Evolutionary conservation across 1,140 invertebrate genomes (phyloP).

Genomic region (Lordiphosa clarofinis): DNA sequence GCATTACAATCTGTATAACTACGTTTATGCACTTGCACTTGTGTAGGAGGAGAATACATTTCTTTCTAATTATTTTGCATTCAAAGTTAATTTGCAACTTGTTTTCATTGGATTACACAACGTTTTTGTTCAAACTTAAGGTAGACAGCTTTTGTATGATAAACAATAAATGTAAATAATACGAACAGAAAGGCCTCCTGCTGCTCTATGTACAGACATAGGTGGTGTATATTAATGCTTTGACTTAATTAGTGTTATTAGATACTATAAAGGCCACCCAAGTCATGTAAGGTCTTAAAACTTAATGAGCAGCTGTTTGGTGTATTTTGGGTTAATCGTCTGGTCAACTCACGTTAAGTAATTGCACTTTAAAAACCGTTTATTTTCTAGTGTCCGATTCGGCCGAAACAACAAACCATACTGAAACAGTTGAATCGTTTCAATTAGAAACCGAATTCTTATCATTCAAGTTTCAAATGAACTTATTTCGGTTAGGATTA

Average conservation of each 20-base stretch:
- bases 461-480: constrained; percentile 32
- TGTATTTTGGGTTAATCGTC: neutral
- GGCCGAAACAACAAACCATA: constrained; percentile 8
- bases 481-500: constrained; percentile 33
- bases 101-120: constrained; percentile 4
- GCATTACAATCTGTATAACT: too few species aligned
- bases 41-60: too few species aligned
- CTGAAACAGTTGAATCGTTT: constrained; percentile 18
- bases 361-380: neutral
- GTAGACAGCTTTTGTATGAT: neutral
- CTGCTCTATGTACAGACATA: too few species aligned
- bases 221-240: neutral
- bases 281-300: neutral
- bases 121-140: neutral
- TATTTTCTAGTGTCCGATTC: constrained; percentile 11
- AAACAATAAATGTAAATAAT: neutral
- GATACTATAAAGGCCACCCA: neutral
- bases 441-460: constrained; percentile 21
- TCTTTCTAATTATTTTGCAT: constrained; percentile 8
- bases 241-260: constrained; percentile 1
- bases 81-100: constrained; percentile 6
- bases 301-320: neutral
- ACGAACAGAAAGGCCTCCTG: too few species aligned
- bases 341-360: too few species aligned
- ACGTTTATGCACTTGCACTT: too few species aligned